Conservation (phyloP, 2,113 vertebrate species). For the Eclectus roratus region DNA sequence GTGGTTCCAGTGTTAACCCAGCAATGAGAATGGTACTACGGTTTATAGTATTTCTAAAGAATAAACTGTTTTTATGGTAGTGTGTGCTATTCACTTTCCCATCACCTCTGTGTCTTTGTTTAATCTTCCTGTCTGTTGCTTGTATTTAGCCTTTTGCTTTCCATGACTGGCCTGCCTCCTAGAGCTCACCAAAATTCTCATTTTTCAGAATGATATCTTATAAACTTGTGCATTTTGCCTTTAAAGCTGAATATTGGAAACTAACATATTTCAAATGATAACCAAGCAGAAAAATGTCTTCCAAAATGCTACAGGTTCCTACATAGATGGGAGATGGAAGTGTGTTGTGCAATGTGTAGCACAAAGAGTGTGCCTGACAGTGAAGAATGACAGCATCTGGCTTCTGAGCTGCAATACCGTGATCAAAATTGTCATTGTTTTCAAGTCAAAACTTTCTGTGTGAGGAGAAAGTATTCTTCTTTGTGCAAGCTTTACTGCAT, state of each 20-base stretch:
- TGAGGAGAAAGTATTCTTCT: neutral
- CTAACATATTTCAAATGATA: neutral
- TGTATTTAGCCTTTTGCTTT: neutral
- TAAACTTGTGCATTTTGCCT: neutral
- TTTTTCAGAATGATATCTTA: neutral
- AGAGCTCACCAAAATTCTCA: neutral
- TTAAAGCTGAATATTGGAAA: neutral
- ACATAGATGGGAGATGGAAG: neutral
- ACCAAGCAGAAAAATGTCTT: neutral
- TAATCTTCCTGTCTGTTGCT: neutral
- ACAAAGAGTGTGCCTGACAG: neutral
- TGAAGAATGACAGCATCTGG: neutral
- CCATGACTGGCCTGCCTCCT: neutral
- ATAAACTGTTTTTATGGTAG: neutral
- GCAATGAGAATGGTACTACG: neutral
- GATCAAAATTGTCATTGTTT: neutral
- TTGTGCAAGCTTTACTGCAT: neutral
- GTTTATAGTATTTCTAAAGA: neutral
- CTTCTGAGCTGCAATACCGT: neutral
- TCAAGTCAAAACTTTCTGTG: neutral
- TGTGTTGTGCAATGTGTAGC: neutral
- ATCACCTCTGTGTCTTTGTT: neutral
- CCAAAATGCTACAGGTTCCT: neutral
- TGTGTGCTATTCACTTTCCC: neutral
- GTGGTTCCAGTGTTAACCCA: neutral